Conservation (phyloP, 2,113 vertebrate species). For the Labeo catla region DNA sequence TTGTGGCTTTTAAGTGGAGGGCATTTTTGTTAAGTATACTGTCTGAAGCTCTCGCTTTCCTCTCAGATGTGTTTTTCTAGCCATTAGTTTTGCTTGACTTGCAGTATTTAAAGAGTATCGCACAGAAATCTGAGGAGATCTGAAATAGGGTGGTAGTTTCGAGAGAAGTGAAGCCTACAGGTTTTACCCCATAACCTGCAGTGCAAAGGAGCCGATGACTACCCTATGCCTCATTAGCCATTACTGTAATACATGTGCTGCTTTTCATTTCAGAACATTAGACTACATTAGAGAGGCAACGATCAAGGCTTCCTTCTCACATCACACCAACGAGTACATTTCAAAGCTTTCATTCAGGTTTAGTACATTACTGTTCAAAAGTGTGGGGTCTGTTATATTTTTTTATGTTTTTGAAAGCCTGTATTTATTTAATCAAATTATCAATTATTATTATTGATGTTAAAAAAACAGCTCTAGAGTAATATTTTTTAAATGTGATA, state of each 20-base stretch:
- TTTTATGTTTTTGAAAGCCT: neutral
- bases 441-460: no score
- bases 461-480: no score
- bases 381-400: neutral
- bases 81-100: constrained; percentile 7
- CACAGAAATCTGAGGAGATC: neutral
- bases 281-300: neutral
- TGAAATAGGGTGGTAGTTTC: neutral
- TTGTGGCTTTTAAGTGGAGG: constrained; percentile 6
- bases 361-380: neutral
- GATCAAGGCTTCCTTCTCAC: neutral
- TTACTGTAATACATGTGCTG: neutral
- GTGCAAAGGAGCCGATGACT: neutral
- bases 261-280: neutral
- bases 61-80: constrained; percentile 20
- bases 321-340: neutral
- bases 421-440: neutral
- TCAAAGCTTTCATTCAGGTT: neutral
- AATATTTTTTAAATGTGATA: no score
- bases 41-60: neutral
- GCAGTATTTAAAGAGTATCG: constrained; percentile 2
- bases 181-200: neutral
- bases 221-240: neutral
- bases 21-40: neutral
- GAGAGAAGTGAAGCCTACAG: constrained; percentile 1